phyloP scores from a whole-genome alignment of 2,797 vertebrate species.

The Galago senegalensis region DNA sequence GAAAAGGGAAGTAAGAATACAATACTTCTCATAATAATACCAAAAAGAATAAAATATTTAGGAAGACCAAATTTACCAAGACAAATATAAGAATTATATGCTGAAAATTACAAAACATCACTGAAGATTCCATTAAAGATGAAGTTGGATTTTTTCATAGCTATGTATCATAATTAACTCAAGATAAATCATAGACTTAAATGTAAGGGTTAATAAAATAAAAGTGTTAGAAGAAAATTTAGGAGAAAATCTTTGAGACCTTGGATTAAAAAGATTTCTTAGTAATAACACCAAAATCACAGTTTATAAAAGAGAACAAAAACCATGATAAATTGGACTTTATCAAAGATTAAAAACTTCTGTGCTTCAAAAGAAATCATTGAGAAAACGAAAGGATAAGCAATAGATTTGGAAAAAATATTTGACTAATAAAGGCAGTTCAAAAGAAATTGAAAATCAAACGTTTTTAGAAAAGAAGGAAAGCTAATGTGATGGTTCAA shows the following conservation, averaged over 20 bases:
- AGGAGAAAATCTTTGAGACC: not conserved
- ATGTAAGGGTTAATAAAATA: not conserved
- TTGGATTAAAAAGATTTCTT: not conserved
- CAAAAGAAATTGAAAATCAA: slow-evolving; percentile 8
- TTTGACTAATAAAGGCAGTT: not conserved
- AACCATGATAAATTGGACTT: not conserved
- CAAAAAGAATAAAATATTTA: not conserved
- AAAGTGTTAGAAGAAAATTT: not conserved
- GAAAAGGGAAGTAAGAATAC: not conserved
- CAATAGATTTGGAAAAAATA: not conserved
- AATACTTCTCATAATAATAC: not conserved
- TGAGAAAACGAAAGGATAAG: not conserved
- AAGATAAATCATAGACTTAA: not conserved
- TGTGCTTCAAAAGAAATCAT: not conserved
- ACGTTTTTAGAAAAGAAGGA: not conserved
- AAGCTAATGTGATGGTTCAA: not conserved
- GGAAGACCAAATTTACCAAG: not conserved
- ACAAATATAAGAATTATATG: not conserved
- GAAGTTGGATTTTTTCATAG: not conserved
- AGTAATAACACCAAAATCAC: not conserved
- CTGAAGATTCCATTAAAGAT: not conserved
- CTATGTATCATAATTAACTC: not conserved
- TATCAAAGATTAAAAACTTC: not conserved
- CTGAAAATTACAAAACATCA: not conserved
- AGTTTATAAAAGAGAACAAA: not conserved